Conservation (phyloP, 2,888 invertebrate species). For the Micropterix aruncella region DNA sequence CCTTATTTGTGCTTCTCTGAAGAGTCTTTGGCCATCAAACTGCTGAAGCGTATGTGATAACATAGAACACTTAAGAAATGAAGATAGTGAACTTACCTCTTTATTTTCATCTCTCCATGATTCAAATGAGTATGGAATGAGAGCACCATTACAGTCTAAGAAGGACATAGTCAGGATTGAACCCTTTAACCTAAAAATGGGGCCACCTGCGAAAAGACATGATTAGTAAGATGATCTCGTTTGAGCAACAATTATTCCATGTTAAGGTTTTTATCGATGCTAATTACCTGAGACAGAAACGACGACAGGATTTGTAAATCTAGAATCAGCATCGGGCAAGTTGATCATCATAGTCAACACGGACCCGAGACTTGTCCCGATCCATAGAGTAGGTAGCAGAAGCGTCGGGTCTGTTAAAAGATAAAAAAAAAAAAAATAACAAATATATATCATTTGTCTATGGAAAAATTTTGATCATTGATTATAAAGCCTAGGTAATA, state of each 20-base stretch:
- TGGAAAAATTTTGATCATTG: too few relatives aligned
- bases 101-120: constrained; percentile 84
- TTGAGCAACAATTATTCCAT: constrained; percentile 1
- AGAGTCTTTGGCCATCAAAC: not conserved
- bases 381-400: constrained; percentile 85
- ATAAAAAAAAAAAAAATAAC: too few relatives aligned
- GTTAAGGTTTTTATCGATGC: constrained; percentile 1
- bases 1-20: not conserved
- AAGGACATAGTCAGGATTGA: constrained; percentile 90
- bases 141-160: constrained; percentile 86
- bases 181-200: constrained; percentile 92
- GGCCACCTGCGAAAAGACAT: constrained; percentile 61
- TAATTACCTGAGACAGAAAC: constrained; percentile 73
- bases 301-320: constrained; percentile 75
- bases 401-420: constrained; percentile 65
- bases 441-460: too few relatives aligned
- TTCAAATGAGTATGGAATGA: constrained; percentile 83
- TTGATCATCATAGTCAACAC: constrained; percentile 85
- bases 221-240: not conserved
- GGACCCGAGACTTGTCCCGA: constrained; percentile 94
- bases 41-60: not conserved
- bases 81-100: constrained; percentile 31
- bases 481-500: too few relatives aligned
- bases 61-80: not conserved
- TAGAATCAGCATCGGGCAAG: constrained; percentile 63